Evolutionary conservation across 2,797 vertebrate species (phyloP).

Genomic region (Sebastes iracundus): DNA sequence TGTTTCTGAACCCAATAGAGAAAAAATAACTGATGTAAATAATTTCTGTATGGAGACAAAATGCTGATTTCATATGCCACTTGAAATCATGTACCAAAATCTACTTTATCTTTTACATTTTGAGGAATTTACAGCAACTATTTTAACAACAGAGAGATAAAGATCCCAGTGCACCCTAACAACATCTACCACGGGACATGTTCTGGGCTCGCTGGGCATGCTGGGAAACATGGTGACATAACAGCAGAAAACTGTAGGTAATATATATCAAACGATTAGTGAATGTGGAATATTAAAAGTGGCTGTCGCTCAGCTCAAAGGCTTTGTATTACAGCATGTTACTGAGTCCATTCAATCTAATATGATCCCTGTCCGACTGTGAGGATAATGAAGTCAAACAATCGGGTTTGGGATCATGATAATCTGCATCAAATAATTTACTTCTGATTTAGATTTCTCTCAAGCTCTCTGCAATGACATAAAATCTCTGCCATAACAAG

Average conservation of each 20-base stretch:
- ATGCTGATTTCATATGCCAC: not conserved
- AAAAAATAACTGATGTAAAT: not conserved
- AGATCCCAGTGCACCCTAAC: not conserved
- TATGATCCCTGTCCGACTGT: not conserved
- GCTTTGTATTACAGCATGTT: slow-evolving; percentile 3
- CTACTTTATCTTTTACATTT: not conserved
- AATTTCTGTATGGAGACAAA: not conserved
- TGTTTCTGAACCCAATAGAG: not conserved
- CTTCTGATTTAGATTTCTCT: not conserved
- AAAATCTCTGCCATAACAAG: not conserved
- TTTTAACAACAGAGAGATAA: not conserved
- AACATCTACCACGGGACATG: not conserved
- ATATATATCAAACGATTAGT: not conserved
- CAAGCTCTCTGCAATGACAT: not conserved
- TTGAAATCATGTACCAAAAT: not conserved
- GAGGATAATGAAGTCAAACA: slow-evolving; percentile 1
- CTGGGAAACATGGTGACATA: not conserved
- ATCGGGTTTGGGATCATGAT: not conserved
- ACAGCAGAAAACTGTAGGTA: not conserved
- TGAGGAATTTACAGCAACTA: not conserved
- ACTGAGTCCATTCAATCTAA: not conserved
- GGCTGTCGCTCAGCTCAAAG: not conserved
- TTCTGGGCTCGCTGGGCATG: not conserved
- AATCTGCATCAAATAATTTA: not conserved
- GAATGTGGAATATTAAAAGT: not conserved